These are phyloP conservation scores for Cygnus atratus DNA, from an alignment of 2,113 vertebrate species.

Conservation along the genomic window DNA sequence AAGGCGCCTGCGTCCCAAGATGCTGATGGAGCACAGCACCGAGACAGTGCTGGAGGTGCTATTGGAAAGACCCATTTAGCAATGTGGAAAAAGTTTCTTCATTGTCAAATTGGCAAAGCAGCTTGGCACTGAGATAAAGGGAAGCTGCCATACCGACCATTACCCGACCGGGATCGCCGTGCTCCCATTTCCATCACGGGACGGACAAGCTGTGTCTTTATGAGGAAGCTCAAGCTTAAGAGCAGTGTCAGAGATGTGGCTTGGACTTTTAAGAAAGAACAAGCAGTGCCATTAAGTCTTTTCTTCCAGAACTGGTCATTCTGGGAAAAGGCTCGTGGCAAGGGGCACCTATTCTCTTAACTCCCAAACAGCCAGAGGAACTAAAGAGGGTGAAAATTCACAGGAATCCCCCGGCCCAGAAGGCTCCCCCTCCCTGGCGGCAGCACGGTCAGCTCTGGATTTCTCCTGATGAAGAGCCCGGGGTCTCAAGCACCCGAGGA, in stretches of 20 bases:
- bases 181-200: fast-evolving
- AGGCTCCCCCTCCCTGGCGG: background rate
- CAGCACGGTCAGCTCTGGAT: background rate
- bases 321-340: background rate
- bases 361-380: background rate
- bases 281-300: background rate
- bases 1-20: background rate
- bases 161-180: fast-evolving
- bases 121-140: background rate
- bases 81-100: background rate
- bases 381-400: background rate
- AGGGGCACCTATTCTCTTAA: background rate
- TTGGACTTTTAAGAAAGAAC: background rate
- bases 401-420: background rate
- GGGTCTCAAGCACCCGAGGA: background rate
- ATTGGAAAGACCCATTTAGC: background rate
- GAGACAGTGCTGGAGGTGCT: background rate
- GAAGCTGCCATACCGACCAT: background rate
- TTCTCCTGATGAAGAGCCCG: background rate
- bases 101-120: background rate
- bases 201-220: background rate
- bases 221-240: background rate
- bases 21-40: fast-evolving
- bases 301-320: background rate
- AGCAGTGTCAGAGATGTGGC: background rate